A percentile compares a stretch with the other conserved stretches of the same genome.
These are phyloP conservation scores for Agonopterix arenella DNA, from an alignment of 2,888 invertebrate genomes.

Conservation along the genomic window DNA sequence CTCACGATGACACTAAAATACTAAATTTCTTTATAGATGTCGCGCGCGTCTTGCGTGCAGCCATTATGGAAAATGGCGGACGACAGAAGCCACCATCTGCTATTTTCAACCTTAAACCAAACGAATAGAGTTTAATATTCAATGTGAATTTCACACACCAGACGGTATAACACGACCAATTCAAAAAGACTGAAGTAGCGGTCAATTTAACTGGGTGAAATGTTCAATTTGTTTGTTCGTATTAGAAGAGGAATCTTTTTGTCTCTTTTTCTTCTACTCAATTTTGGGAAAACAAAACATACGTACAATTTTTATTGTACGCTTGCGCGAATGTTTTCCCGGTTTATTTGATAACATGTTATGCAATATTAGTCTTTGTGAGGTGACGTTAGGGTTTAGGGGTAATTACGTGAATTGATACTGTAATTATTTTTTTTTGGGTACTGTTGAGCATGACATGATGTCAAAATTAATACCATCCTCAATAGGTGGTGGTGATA, in stretches of 20 bases:
- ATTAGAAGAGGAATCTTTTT: slow-evolving; percentile 30
- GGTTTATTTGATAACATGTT: slow-evolving; percentile 15
- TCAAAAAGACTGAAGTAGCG: slow-evolving; percentile 32
- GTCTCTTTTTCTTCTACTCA: slow-evolving; percentile 36
- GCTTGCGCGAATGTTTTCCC: slow-evolving; percentile 27
- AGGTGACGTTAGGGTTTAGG: slow-evolving; percentile 8
- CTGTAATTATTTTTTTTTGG: not conserved
- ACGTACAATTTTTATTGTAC: slow-evolving; percentile 24
- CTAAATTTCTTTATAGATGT: slow-evolving; percentile 66
- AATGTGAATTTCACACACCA: slow-evolving; percentile 35
- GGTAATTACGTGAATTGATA: not conserved
- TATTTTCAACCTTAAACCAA: slow-evolving; percentile 19
- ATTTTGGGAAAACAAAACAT: slow-evolving; percentile 31
- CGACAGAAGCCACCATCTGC: slow-evolving; percentile 33
- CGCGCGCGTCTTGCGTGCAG: slow-evolving; percentile 44
- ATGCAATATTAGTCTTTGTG: slow-evolving; percentile 17
- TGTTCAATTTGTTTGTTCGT: slow-evolving; percentile 31
- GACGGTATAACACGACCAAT: slow-evolving; percentile 53
- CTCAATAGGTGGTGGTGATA: not conserved
- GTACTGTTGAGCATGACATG: too few relatives aligned
- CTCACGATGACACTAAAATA: slow-evolving; percentile 71
- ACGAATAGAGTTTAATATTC: slow-evolving; percentile 6
- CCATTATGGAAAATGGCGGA: slow-evolving; percentile 70
- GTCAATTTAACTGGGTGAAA: slow-evolving; percentile 18
- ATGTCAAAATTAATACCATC: not conserved